Base-by-base conservation (phyloP, 2,888 invertebrate genomes). In the Gymnoscelis rufifasciata region DNA sequence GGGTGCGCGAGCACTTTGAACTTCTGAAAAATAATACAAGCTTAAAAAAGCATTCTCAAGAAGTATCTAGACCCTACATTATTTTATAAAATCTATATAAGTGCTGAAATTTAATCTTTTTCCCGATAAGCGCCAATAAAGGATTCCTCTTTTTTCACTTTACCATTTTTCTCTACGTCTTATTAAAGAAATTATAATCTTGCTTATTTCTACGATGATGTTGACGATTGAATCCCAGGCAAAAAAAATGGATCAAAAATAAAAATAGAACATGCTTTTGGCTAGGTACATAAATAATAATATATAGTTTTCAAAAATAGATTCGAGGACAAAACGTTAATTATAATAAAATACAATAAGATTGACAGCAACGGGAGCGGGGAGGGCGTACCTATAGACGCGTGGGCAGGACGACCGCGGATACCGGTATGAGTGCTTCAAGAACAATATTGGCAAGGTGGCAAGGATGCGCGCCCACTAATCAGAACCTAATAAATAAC, bases 341-440 rank as follows among this genome's bases (percentile, higher is more conserved):
- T 35, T 74, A 77, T 62, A 68, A 52, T 49, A 44, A 54, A 56
- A 56, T 47, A 30, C 37, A 54, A 45, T 57, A 54, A 62, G 64
- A 69, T 66, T 68, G 66, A 67, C 59, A 61, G 59, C 50, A 57
- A 48, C 59, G 52, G 50, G 47, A 59, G 56, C 57, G 63, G 61
- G 59, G 57, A 54, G 55, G 52, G 50, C 74, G 75, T 78, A 77
- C 68, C 71, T 68, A 56, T 61, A 54, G 62, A 59, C 54, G 78
- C 77, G 82, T 83, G 75, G 82, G 82, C 51, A 53, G 60, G 47
- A 38, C 45, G 47, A 55, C 53, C 58, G 54, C 47, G 55, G 62
- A 54, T 56, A 53, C 50, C 56, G 58, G 52, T 53, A 59, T 72
- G 35, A 52, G 13, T 30, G 56, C 24, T 44, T 45, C 56, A 31